Evolutionary conservation across 2,888 invertebrate species (phyloP).

Genomic region (Lamellibrachia columna): DNA sequence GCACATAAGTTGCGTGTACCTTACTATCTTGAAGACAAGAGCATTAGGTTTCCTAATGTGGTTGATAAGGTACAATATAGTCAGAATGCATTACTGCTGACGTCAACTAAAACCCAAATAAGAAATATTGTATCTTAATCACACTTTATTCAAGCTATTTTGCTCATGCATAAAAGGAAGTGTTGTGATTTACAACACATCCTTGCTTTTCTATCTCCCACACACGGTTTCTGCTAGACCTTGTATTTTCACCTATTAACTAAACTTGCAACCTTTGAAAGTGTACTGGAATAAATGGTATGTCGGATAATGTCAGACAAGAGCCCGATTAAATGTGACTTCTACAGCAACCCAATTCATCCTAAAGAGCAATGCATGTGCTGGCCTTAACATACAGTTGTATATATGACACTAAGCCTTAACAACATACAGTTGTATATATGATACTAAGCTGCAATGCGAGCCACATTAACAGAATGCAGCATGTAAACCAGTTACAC

Average conservation of each 20-base stretch:
- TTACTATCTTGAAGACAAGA: not conserved
- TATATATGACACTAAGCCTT: not conserved
- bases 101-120: not conserved
- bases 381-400: not conserved
- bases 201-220: not conserved
- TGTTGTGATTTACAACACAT: not conserved
- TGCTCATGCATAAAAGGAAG: not conserved
- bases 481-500: not conserved
- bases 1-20: not conserved
- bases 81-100: not conserved
- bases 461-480: not conserved
- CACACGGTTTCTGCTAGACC: not conserved
- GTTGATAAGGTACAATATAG: not conserved
- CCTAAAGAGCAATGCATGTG: not conserved
- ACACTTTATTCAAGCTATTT: not conserved
- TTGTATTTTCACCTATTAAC: not conserved
- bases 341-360: not conserved
- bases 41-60: not conserved
- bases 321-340: not conserved
- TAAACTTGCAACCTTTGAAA: not conserved
- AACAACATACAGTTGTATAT: not conserved
- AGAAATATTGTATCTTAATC: not conserved
- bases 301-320: not conserved
- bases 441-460: not conserved
- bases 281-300: not conserved